A percentile compares a stretch with the other conserved stretches of the same genome.
These are phyloP conservation scores for Lepidochrysops patricia DNA, from an alignment of 2,888 invertebrate genomes.

Conservation along the genomic window DNA sequence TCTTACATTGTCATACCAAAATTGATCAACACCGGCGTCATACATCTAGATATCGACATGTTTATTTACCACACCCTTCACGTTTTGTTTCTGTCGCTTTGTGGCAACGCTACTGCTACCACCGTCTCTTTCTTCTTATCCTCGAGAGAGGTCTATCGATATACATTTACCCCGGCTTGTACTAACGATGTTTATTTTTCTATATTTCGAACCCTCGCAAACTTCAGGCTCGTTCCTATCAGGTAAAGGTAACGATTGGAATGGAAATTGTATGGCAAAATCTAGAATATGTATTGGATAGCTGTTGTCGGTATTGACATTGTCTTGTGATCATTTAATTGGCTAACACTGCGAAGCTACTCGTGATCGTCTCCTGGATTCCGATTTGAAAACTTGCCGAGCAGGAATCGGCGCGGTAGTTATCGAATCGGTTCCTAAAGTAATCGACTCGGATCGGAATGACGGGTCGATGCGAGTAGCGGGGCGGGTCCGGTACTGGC, in stretches of 20 bases:
- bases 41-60: conserved; percentile 27
- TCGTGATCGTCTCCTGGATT: neutral
- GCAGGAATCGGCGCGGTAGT: neutral
- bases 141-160: conserved; percentile 18
- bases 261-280: conserved; percentile 71
- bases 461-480: neutral
- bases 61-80: conserved; percentile 34
- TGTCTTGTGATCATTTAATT: conserved; percentile 39
- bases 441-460: neutral
- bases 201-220: conserved; percentile 79
- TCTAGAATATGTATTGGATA: conserved; percentile 59
- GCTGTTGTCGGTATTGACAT: conserved; percentile 57
- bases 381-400: conserved; percentile 27
- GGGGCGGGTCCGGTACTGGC: neutral
- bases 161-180: conserved; percentile 37
- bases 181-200: conserved; percentile 75
- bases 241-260: conserved; percentile 80
- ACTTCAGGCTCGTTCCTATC: conserved; percentile 89
- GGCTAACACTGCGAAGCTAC: conserved; percentile 21
- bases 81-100: conserved; percentile 62
- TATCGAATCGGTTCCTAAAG: neutral
- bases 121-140: conserved; percentile 33
- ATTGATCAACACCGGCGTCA: neutral
- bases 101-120: conserved; percentile 69
- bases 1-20: neutral